Conservation (phyloP, 2,888 invertebrate genomes). For the Parapristionchus giblindavisi region DNA sequence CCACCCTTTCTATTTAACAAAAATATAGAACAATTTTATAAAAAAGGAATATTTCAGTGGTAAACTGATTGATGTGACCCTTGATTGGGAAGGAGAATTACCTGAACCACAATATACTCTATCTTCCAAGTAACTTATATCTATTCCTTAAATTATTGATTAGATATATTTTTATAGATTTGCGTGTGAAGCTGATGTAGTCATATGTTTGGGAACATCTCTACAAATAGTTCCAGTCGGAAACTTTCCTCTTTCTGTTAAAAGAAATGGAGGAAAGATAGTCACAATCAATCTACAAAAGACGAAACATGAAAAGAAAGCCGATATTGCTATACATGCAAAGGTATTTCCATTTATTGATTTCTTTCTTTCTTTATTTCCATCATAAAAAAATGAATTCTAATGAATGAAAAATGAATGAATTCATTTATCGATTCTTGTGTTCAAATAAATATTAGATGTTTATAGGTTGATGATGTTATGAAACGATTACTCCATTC, state of each 20-base stretch:
- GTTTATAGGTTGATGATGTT: conserved; percentile 29
- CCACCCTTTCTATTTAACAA: no score
- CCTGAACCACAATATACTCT: conserved; percentile 75
- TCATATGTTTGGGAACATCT: conserved; percentile 94
- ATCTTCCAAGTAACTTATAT: conserved; percentile 75
- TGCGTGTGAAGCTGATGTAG: conserved; percentile 80
- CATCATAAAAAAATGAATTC: not conserved
- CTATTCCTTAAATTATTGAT: conserved; percentile 36
- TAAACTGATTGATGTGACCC: conserved; percentile 84
- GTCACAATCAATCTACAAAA: conserved; percentile 94
- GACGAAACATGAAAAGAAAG: conserved; percentile 83
- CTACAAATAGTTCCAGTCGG: conserved; percentile 97
- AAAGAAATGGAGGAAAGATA: conserved; percentile 85
- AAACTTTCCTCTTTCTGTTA: conserved; percentile 85
- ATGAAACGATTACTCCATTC: conserved; percentile 10
- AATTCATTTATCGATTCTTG: not conserved
- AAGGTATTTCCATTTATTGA: not conserved
- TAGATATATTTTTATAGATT: conserved; percentile 26
- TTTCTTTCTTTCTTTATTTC: not conserved
- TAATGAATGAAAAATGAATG: not conserved
- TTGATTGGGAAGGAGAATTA: conserved; percentile 96
- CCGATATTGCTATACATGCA: conserved; percentile 26
- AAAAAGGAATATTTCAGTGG: conserved; percentile 1
- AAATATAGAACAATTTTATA: not conserved
- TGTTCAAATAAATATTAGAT: not conserved